Conservation (phyloP, 2,888 invertebrate genomes). For the Cryptophagus acutangulus region DNA sequence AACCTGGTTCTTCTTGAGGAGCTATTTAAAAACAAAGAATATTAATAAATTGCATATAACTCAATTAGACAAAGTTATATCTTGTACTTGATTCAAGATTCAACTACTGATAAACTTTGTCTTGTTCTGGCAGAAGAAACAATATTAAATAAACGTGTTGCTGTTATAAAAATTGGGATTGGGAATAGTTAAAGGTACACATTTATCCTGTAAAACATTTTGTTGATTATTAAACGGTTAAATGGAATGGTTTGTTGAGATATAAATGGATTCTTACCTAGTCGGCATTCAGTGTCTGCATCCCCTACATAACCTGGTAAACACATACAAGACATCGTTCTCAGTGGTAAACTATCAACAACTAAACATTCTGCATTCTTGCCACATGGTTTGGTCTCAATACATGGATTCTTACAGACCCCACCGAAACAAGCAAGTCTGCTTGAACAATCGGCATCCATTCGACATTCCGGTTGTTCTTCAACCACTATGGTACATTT, state of each 20-base stretch:
- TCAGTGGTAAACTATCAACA: conserved; percentile 77
- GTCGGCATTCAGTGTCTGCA: conserved; percentile 76
- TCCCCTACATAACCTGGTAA: conserved; percentile 78
- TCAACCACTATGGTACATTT: conserved; percentile 58
- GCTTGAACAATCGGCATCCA: conserved; percentile 81
- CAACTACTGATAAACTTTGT: conserved; percentile 8
- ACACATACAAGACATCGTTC: conserved; percentile 85
- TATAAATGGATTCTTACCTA: conserved; percentile 55
- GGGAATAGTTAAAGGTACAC: background rate
- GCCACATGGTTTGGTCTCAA: conserved; percentile 73
- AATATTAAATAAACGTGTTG: conserved; percentile 25
- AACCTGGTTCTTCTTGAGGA: conserved; percentile 55
- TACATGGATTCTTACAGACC: conserved; percentile 75
- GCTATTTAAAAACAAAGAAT: conserved; percentile 28
- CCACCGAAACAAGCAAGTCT: conserved; percentile 77
- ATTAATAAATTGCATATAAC: too few species aligned
- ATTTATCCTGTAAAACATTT: conserved; percentile 6
- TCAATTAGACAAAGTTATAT: too few species aligned
- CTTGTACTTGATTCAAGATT: too few species aligned
- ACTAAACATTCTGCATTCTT: conserved; percentile 76
- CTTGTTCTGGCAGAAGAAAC: conserved; percentile 12
- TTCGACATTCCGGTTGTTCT: conserved; percentile 61
- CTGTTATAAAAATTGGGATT: conserved; percentile 23
- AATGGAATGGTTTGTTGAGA: too few species aligned
- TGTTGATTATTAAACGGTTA: too few species aligned